phyloP scores from a whole-genome alignment of 2,113 vertebrate species.

The Cochlearius cochlearius region DNA sequence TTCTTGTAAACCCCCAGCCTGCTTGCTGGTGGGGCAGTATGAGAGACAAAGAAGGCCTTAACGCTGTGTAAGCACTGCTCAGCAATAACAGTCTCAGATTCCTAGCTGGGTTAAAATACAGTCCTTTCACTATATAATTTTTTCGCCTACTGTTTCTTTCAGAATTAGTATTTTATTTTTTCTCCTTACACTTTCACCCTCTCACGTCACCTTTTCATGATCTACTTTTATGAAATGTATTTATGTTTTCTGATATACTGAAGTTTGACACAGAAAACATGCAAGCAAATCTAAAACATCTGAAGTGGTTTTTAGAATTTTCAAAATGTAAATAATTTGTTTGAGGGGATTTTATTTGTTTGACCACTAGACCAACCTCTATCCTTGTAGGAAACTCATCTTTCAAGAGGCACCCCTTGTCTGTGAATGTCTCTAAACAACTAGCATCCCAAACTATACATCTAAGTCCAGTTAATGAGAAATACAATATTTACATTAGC shows the following conservation, averaged over 20 bases:
- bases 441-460: not conserved
- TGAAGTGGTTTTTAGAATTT: not conserved
- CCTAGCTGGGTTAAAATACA: not conserved
- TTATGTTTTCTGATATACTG: not conserved
- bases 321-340: not conserved
- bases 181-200: rapidly evolving
- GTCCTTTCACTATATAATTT: not conserved
- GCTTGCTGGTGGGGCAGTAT: no score
- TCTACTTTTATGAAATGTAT: not conserved
- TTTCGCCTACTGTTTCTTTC: not conserved
- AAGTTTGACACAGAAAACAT: not conserved
- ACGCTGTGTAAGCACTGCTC: no score
- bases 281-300: not conserved
- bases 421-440: not conserved
- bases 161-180: not conserved
- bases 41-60: no score
- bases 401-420: not conserved
- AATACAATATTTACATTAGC: not conserved
- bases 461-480: not conserved
- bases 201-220: not conserved
- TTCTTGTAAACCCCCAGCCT: no score
- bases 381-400: not conserved
- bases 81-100: not conserved
- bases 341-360: not conserved
- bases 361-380: not conserved